Base-by-base conservation (phyloP, 1,140 invertebrate genomes). In the Heliconius melpomene region DNA sequence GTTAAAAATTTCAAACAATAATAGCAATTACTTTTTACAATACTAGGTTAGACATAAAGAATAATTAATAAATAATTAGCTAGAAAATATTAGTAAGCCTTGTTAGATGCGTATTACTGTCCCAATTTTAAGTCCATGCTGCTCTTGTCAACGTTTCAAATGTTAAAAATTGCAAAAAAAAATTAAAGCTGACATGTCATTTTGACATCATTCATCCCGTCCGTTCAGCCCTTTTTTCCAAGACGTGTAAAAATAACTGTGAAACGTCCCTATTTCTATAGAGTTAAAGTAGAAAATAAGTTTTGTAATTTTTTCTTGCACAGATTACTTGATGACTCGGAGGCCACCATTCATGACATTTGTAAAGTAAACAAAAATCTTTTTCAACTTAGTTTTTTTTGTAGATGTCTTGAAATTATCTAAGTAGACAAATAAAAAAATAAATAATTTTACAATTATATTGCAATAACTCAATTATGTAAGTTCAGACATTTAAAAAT, bases 181-280 rank as follows among this genome's bases (percentile, higher is more conserved):
- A 90, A 90, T 87, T 76, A 80, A 88, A 91, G 88, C 85, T 91
- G 86, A 88, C 91, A 91, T 90, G 91, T 93, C 91, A 93, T 91
- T 91, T 92, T 94, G 92, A 94, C 92, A 93, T 89, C 90, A 93
- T 93, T 91, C 92, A 94, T 92, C 82, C 90, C 87, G 90, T 84
- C 86, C 88, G 88, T 83, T 87, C 87, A 89, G 84, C 88, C 85
- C 83, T 90, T 92, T 91, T 89, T 87, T 90, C 73, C 77, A 77
- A 72, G n/a, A 70, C 60, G 40, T 36, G 50, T 20, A 38, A 60
- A 66, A 40, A 75, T 57, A 50, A 20, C 32, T 73, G 29, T 18
- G 23, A 71, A 70, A 70, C 60, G 52, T 46, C 77, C 50, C 66
- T 81, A 81, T 74, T 32, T 54, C 75, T 32, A 38, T 26, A 18